Base-by-base conservation (phyloP, 2,797 vertebrate genomes). In the Thripadectes ignobilis region DNA sequence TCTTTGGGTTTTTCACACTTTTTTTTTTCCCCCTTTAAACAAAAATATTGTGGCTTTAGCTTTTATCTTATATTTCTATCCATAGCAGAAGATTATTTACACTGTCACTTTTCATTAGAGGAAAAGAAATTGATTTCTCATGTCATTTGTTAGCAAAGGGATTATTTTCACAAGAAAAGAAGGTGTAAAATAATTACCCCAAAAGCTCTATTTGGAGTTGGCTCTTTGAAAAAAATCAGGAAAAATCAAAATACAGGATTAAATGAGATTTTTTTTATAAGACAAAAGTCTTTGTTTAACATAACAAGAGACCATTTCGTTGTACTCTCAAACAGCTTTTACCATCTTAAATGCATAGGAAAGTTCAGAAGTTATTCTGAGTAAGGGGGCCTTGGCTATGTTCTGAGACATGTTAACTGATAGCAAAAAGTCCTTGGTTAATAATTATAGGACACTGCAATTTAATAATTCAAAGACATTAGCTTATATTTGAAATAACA, bases 111-210 rank as follows among this genome's bases (percentile, higher is more conserved):
- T 95, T 95, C 71, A 71, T 88, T 87, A 85, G 71, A 69, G 17
- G 43, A 77, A 88, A 39, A 29, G 49, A 95, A 96, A 97, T 83
- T 96, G 72, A 72, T 95, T 97, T 97, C 39, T 81, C 14, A 20
- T 87, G 66, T 92, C 27, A 91, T 93, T 74, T 97, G 34, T 93
- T 97, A 81, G 95, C 95, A 95, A 87, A 93, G 65, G 38, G 57
- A 86, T 49, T 94, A 91, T 94, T 97, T 61, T 24, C 26, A 55
- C 6, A 65, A 89, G 85, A 93, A 92, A 94, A 95, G 22, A 46
- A 41, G 1, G 7, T 3, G 6, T 2, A 3, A 18, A 61, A 65
- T 75, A 30, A 39, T 29, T 5, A 32, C 3, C 14, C 6, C 12
- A 51, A 32, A 85, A 92, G 39, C n/a, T 97, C 91, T 94, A 77